phyloP scores from a whole-genome alignment of 2,888 invertebrate genomes.

The Cryptus armator region DNA sequence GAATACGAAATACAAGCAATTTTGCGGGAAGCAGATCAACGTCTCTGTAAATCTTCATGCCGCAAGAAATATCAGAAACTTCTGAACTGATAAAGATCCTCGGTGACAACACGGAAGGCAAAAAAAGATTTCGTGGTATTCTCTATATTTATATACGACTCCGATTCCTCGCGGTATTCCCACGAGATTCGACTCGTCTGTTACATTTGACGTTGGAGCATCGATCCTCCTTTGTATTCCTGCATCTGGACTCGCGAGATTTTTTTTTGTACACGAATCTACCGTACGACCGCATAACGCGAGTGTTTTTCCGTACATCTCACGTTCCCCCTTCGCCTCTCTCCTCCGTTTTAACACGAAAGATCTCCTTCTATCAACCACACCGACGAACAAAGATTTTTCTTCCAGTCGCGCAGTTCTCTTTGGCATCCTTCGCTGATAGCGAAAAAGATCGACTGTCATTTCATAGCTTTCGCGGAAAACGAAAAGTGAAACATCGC shows the following conservation, averaged over 20 bases:
- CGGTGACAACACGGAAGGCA: too few relatives aligned
- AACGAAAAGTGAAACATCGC: conserved; percentile 69
- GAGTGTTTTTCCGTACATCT: not conserved
- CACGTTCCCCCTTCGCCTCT: conserved; percentile 16
- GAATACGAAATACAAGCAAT: too few relatives aligned
- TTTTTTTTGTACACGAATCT: not conserved
- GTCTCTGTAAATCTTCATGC: too few relatives aligned
- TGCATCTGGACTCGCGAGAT: not conserved
- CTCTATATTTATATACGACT: conserved; percentile 70
- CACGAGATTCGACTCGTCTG: conserved; percentile 73
- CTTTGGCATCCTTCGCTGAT: conserved; percentile 40
- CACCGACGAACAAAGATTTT: conserved; percentile 68
- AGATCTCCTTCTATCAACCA: conserved; percentile 78
- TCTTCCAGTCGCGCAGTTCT: conserved; percentile 61
- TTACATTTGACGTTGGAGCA: conserved; percentile 49
- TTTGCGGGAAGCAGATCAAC: too few relatives aligned
- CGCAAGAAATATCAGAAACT: too few relatives aligned
- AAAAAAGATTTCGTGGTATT: not conserved
- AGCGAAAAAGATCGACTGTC: conserved; percentile 72
- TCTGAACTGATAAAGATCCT: too few relatives aligned
- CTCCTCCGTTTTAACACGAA: conserved; percentile 35
- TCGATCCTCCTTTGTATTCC: not conserved
- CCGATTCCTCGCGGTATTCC: conserved; percentile 79
- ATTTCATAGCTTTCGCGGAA: conserved; percentile 72
- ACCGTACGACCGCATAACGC: not conserved